Evolutionary conservation across 2,113 vertebrate species (phyloP).

Genomic region (Apodemus speciosus): DNA sequence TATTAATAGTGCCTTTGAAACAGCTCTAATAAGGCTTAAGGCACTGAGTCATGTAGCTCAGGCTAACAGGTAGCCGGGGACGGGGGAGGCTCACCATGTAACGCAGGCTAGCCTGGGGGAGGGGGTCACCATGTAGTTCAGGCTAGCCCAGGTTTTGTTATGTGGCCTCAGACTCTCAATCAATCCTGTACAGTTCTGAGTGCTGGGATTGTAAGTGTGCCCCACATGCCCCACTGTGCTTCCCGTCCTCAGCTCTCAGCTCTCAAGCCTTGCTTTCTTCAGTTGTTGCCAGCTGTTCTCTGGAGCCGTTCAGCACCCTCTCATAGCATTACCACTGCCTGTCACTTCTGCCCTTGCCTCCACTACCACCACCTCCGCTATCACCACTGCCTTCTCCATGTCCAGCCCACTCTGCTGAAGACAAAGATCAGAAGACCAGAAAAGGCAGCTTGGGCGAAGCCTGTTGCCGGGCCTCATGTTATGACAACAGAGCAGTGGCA

Average conservation of each 20-base stretch:
- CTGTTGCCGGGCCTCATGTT: background rate
- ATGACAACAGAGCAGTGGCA: background rate
- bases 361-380: background rate
- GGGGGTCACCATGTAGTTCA: background rate
- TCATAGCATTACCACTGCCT: too few relatives aligned
- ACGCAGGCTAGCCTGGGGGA: too few relatives aligned
- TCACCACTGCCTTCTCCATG: background rate
- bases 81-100: background rate
- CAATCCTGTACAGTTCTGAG: background rate
- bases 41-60: background rate
- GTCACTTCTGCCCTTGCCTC: background rate
- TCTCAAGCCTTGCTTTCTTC: background rate
- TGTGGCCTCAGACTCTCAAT: background rate
- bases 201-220: background rate
- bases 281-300: background rate
- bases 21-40: background rate
- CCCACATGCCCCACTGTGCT: background rate
- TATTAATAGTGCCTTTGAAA: background rate
- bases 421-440: background rate
- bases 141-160: background rate
- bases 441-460: background rate
- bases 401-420: background rate
- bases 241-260: background rate
- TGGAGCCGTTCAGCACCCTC: background rate
- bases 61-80: too few relatives aligned